Evolutionary conservation across 2,888 invertebrate genomes (phyloP), one percentile per base, ranked within the genome.

Genomic region (Siphonodentalium dalli): DNA sequence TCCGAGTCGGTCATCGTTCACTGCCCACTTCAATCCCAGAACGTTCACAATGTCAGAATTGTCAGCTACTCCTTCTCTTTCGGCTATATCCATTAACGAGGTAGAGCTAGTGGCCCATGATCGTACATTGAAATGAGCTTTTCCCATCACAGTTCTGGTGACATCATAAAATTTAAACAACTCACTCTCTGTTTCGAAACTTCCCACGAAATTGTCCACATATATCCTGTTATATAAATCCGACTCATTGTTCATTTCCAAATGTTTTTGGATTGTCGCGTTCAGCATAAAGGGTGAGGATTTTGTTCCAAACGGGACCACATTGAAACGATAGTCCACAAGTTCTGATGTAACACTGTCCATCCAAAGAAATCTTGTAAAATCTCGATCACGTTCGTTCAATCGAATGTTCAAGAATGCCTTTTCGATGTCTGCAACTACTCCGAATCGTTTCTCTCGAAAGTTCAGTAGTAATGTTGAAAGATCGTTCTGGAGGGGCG

Each of bases 321-420:
- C 15, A 15, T 35, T 39, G 40, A 63, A 58, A n/a, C 39, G 35
- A 35, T 49, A 60, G 1, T 43, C 50, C 3, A 1, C 8, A 13
- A 61, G 35, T 21, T 15, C 18, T 13, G 54, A 50, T 20, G 18
- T 42, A 23, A 59, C 48, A 33, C 60, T 45, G 11, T n/a, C 28
- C 9, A 57, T 31, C 62, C 65, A 61, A 7, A 58, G 28, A 34
- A 57, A 64, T 38, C 51, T 33, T 24, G 54, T 48, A 18, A 45
- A 27, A 42, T 58, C 55, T 33, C 52, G 26, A 29, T 61, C 51
- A 23, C 45, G 20, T 18, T 48, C 44, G 28, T 52, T 34, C 11
- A 63, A 21, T 15, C 18, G 34, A 13, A 55, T 29, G 18, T 61
- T 41, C 23, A 56, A 40, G 47, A 55, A 61, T 13, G 52, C 54